These are phyloP conservation scores for Eira barbara DNA, from an alignment of 2,113 vertebrate species.

Conservation along the genomic window DNA sequence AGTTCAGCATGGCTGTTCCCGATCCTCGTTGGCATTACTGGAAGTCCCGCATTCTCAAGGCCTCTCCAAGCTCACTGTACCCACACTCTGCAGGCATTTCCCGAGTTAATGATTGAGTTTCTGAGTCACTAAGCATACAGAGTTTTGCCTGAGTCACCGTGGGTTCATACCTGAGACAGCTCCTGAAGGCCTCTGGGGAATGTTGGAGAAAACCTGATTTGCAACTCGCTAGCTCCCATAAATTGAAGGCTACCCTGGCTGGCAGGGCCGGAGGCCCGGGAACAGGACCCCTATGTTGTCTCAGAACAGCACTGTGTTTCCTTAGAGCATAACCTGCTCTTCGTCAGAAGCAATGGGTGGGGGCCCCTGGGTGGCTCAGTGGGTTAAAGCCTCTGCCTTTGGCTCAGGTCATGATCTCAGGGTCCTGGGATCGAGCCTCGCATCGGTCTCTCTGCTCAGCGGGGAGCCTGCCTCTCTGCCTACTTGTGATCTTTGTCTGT, in stretches of 20 bases:
- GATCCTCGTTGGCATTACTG: fast-evolving
- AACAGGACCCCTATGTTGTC: not conserved
- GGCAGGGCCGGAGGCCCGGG: not conserved
- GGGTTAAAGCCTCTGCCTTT: too few relatives aligned
- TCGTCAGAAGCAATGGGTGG: not conserved
- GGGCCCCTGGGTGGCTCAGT: too few relatives aligned
- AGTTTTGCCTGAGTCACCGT: not conserved
- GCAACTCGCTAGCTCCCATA: not conserved
- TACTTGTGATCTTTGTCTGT: too few relatives aligned
- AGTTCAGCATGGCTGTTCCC: fast-evolving
- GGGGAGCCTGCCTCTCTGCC: too few relatives aligned
- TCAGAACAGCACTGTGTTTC: not conserved
- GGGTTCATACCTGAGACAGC: not conserved
- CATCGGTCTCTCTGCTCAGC: too few relatives aligned
- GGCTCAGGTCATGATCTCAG: too few relatives aligned
- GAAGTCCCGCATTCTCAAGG: not conserved
- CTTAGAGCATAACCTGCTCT: not conserved
- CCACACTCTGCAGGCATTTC: not conserved
- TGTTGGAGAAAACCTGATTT: not conserved
- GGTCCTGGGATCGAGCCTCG: too few relatives aligned
- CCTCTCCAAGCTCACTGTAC: too few relatives aligned
- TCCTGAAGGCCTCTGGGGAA: not conserved
- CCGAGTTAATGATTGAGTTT: slow-evolving; percentile 53
- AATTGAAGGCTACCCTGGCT: fast-evolving
- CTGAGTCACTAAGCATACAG: slow-evolving; percentile 29